phyloP scores from a whole-genome alignment of 2,797 vertebrate genomes.

The Kryptopterus vitreolus region DNA sequence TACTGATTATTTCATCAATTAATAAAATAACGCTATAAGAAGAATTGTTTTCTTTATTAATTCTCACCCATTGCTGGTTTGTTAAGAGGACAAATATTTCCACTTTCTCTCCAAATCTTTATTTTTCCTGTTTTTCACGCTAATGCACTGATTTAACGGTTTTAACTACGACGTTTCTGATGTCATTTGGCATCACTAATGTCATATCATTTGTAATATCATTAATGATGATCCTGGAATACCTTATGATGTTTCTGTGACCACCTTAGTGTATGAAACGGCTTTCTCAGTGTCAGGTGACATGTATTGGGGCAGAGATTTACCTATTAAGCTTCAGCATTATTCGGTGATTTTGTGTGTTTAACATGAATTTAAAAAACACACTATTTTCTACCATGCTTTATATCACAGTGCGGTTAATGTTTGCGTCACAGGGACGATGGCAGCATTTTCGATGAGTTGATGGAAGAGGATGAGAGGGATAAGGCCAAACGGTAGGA shows the following conservation, averaged over 20 bases:
- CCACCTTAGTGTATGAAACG: background rate
- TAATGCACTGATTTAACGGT: too few species aligned
- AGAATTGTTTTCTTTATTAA: too few species aligned
- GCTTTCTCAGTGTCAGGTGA: background rate
- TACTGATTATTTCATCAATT: too few species aligned
- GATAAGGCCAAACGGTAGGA: slow-evolving; percentile 96
- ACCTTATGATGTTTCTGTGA: background rate
- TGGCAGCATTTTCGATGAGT: slow-evolving; percentile 96
- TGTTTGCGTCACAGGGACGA: slow-evolving; percentile 83
- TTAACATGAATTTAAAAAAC: too few species aligned
- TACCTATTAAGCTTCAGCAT: too few species aligned
- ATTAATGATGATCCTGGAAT: background rate
- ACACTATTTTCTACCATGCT: background rate
- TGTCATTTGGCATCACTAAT: background rate
- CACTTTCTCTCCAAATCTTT: too few species aligned
- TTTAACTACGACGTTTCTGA: background rate
- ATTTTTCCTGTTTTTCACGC: too few species aligned
- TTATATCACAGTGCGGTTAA: background rate
- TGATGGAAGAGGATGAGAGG: slow-evolving; percentile 99
- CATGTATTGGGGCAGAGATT: too few species aligned
- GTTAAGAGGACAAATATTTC: too few species aligned
- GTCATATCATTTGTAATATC: background rate
- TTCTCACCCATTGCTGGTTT: too few species aligned
- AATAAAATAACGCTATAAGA: too few species aligned
- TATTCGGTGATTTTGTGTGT: too few species aligned